Evolutionary conservation across 2,797 vertebrate genomes (phyloP), one percentile per base, ranked within the genome.

Genomic region (Chelon auratus): DNA sequence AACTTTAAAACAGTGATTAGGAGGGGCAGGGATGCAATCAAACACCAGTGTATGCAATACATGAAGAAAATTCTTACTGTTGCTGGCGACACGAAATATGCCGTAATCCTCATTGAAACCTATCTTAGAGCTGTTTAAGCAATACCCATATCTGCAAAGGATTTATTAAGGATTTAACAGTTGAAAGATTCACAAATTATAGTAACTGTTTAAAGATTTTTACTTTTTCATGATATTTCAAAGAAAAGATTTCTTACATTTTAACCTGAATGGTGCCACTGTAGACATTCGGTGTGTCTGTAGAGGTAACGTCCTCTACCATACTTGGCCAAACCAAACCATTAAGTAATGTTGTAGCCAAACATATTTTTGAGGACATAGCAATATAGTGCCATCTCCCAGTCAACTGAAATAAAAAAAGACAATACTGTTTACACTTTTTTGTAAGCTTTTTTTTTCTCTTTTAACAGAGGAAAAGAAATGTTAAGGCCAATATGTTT

Each of bases 331-430:
- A 45, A 0, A 62, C 0, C 0, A 76, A 0, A 6, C 1, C 1
- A 55, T 39, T 53, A 0, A 83, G 0, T 1, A 67, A 0, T 0
- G 40, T 4, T 48, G 62, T 1, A 42, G 10, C 0, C 15, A 22
- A 2, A 36, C 77, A 87, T 10, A 0, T 1, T 0, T 67, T 24
- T 0, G 61, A 17, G 9, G 85, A 22, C 0, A 71, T 0, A 3
- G 77, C 78, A 20, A 82, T 66, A 3, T 39, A 0, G 26, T 87
- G 12, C 87, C 89, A 88, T 11, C 3, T 75, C 5, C 85, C 87
- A n/a, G 33, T 0, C 0, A 87, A 0, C 89, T 90, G 63, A 33
- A 85, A 13, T 4, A 42, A 40, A 9, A 69, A 57, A 36, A n/a
- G 0, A 14, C 2, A 18, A 13, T 11, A 10, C 13, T 30, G 1